A percentile compares a stretch with the other conserved stretches of the same genome.
Evolutionary conservation across 1,140 invertebrate genomes (phyloP).

Genomic region (Theocolax elegans): DNA sequence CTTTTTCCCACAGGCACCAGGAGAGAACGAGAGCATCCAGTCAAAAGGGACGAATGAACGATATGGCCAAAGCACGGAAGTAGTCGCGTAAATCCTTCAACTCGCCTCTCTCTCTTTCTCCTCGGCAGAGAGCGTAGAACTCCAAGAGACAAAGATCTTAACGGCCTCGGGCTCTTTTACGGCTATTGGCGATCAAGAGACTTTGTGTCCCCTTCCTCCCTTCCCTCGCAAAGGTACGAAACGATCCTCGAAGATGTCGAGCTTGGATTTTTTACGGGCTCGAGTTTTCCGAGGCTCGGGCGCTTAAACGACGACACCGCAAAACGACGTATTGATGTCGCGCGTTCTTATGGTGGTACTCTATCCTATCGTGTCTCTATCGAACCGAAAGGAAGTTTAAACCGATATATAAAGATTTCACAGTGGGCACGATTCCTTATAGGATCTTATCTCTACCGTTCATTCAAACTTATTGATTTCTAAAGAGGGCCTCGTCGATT

Average conservation of each 20-base stretch:
- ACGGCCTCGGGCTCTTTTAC: not conserved
- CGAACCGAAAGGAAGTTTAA: constrained; percentile 16
- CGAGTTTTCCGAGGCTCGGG: constrained; percentile 32
- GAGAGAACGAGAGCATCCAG: not conserved
- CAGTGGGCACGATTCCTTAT: constrained; percentile 26
- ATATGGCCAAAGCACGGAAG: constrained; percentile 3
- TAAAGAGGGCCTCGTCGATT: not conserved
- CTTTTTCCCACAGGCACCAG: not conserved
- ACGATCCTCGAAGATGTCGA: constrained; percentile 38
- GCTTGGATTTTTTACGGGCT: constrained; percentile 48
- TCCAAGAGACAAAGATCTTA: constrained; percentile 4
- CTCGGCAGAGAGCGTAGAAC: too few species aligned
- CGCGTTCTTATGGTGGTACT: not conserved
- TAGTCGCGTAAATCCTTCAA: constrained; percentile 19
- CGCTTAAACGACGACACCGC: constrained; percentile 18
- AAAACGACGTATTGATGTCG: constrained; percentile 28
- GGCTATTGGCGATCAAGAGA: not conserved
- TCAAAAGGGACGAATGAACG: not conserved
- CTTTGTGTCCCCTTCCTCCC: not conserved
- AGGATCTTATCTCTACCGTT: constrained; percentile 22
- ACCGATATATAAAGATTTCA: constrained; percentile 23
- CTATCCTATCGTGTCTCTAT: constrained; percentile 13
- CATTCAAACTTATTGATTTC: constrained; percentile 47
- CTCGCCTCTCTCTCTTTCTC: not conserved
- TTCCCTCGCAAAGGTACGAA: constrained; percentile 32